Conservation (phyloP, 2,113 vertebrate genomes). For the Megalops atlanticus region DNA sequence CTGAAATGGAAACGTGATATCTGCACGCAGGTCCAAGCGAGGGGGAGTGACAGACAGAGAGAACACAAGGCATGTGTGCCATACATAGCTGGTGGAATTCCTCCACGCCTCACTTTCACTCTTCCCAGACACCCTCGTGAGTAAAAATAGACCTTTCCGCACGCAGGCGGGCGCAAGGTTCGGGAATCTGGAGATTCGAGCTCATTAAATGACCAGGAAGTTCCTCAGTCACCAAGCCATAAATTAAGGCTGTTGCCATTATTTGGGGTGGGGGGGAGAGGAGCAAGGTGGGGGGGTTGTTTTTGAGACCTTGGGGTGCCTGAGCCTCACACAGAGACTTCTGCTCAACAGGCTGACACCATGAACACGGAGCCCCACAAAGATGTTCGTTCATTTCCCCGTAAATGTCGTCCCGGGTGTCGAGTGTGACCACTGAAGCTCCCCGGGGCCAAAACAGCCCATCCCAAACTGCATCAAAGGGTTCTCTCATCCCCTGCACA, state of each 20-base stretch:
- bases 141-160: slow-evolving; percentile 62
- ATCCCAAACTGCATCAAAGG: slow-evolving; percentile 60
- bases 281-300: slow-evolving; percentile 9
- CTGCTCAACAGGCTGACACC: neutral
- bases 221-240: slow-evolving; percentile 51
- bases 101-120: slow-evolving; percentile 52
- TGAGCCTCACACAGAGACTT: slow-evolving; percentile 22
- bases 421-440: slow-evolving; percentile 44
- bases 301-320: slow-evolving; percentile 23
- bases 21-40: slow-evolving; percentile 13
- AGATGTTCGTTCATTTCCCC: slow-evolving; percentile 52
- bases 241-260: slow-evolving; percentile 48
- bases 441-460: slow-evolving; percentile 52
- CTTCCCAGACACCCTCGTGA: slow-evolving; percentile 40
- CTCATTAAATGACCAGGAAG: slow-evolving; percentile 58
- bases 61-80: slow-evolving; percentile 51
- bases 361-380: slow-evolving; percentile 39
- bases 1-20: slow-evolving; percentile 57
- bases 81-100: slow-evolving; percentile 52
- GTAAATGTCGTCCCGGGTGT: slow-evolving; percentile 49
- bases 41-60: neutral
- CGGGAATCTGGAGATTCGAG: slow-evolving; percentile 45
- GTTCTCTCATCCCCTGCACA: slow-evolving; percentile 54
- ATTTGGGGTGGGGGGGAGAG: slow-evolving; percentile 23
- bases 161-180: slow-evolving; percentile 48